Evolutionary conservation across 2,113 vertebrate genomes (phyloP).

Genomic region (Platysternon megacephalum): DNA sequence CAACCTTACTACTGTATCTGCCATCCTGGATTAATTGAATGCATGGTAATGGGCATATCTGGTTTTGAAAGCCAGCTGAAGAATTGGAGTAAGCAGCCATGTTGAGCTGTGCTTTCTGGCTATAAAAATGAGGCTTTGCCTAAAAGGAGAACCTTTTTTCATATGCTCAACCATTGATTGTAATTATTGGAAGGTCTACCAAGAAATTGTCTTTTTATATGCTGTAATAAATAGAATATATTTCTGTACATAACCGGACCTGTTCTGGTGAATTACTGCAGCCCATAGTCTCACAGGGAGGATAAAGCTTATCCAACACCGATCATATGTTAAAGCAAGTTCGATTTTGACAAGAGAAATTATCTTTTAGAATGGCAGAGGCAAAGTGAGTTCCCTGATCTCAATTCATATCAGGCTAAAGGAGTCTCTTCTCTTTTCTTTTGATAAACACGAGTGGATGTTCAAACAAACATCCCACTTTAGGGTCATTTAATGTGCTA

Average conservation of each 20-base stretch:
- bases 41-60: background rate
- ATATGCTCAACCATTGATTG: background rate
- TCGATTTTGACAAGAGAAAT: background rate
- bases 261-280: background rate
- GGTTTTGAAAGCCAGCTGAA: background rate
- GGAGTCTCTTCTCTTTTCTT: background rate
- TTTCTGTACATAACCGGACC: background rate
- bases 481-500: background rate
- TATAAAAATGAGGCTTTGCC: background rate
- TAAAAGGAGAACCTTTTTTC: background rate
- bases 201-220: background rate
- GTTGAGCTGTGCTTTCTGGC: background rate
- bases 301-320: background rate
- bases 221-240: background rate
- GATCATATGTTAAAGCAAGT: background rate
- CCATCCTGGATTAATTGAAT: background rate
- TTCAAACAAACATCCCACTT: background rate
- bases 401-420: background rate
- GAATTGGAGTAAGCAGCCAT: background rate
- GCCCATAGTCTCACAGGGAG: background rate
- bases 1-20: background rate
- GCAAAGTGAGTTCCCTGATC: conserved; percentile 10
- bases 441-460: background rate
- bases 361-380: conserved; percentile 9
- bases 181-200: background rate